phyloP scores from a whole-genome alignment of 2,113 vertebrate genomes.

The Gallinago jamesoni region DNA sequence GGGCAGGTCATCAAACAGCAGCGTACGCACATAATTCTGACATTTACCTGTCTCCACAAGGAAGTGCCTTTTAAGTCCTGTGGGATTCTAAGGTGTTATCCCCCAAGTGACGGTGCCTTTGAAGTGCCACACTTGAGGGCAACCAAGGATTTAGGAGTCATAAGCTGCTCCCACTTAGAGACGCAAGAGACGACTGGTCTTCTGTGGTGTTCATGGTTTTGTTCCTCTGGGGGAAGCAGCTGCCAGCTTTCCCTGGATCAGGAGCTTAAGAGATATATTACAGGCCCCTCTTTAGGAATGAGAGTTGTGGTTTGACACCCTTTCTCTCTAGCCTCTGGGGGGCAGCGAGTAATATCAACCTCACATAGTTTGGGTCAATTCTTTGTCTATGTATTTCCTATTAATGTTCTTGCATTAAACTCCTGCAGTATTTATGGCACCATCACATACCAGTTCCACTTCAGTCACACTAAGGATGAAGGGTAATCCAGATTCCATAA shows the following conservation, averaged over 20 bases:
- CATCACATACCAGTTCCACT: background rate
- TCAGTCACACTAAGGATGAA: background rate
- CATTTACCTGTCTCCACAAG: background rate
- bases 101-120: background rate
- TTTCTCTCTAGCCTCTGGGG: background rate
- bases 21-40: rapidly evolving
- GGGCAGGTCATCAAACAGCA: background rate
- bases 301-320: background rate
- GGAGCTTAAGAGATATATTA: background rate
- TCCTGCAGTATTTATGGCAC: background rate
- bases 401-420: background rate
- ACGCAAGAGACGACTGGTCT: background rate
- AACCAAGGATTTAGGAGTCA: background rate
- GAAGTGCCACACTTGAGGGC: background rate
- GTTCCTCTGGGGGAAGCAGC: background rate
- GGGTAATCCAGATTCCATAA: background rate
- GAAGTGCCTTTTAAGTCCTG: background rate
- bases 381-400: background rate
- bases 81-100: background rate
- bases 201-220: background rate
- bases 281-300: background rate
- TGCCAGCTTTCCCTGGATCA: background rate
- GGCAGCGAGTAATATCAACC: background rate
- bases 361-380: background rate
- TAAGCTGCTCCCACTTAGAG: background rate